phyloP scores from a whole-genome alignment of 2,113 vertebrate species.

The Aythya baeri region DNA sequence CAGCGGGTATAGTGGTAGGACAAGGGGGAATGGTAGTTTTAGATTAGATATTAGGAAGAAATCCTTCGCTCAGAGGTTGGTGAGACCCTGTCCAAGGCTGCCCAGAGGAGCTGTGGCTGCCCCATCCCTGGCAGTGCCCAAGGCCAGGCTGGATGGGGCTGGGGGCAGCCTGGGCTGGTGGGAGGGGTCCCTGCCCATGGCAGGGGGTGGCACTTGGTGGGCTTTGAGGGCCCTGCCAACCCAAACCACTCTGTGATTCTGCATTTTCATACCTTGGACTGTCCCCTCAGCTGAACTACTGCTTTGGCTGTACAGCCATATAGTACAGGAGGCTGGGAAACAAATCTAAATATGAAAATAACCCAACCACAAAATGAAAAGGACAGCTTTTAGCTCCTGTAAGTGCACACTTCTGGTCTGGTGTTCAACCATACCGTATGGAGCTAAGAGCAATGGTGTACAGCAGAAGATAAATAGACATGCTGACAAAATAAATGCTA shows the following conservation, averaged over 20 bases:
- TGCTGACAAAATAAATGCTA: background rate
- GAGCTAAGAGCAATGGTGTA: background rate
- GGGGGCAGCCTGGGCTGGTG: background rate
- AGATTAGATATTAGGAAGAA: background rate
- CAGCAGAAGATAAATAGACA: background rate
- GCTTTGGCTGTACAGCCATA: background rate
- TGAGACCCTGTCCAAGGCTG: background rate
- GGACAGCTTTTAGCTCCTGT: background rate
- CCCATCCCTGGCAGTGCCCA: background rate
- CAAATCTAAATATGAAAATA: background rate
- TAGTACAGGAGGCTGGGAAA: background rate
- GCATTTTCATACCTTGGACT: background rate
- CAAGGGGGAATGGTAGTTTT: background rate
- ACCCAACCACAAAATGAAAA: background rate
- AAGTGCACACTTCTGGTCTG: background rate
- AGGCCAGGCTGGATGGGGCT: background rate
- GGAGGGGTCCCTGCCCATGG: background rate
- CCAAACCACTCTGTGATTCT: background rate
- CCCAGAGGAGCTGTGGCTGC: background rate
- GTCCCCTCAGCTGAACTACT: background rate
- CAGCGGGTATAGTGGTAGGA: background rate
- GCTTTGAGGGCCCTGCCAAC: background rate
- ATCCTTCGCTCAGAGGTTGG: background rate
- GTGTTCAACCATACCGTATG: background rate
- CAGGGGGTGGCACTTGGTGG: too few species aligned